These are phyloP conservation scores for Cryptus armator DNA, from an alignment of 2,888 invertebrate genomes.

Conservation along the genomic window DNA sequence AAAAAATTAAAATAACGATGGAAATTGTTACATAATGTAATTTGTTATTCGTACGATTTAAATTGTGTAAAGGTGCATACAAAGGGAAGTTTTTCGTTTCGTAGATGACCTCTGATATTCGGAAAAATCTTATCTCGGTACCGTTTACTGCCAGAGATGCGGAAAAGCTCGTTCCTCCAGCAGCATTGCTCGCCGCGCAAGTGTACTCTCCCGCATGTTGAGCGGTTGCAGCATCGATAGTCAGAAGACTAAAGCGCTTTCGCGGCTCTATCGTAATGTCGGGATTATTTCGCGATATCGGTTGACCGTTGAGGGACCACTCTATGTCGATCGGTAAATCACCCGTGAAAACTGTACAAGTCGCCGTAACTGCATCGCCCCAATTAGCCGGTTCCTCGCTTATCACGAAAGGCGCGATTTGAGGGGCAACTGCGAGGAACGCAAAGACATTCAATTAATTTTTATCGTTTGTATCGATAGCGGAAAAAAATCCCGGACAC, in stretches of 20 bases:
- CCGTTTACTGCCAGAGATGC: conserved; percentile 87
- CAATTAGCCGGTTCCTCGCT: conserved; percentile 89
- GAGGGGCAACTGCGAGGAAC: conserved; percentile 88
- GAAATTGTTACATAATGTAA: too few relatives aligned
- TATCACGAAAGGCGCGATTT: conserved; percentile 90
- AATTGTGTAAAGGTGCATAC: too few relatives aligned
- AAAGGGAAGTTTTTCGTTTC: conserved; percentile 46
- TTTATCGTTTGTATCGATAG: too few relatives aligned
- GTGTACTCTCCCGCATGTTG: conserved; percentile 85
- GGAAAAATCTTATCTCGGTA: conserved; percentile 21
- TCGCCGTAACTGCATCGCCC: conserved; percentile 87
- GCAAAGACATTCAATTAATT: too few relatives aligned
- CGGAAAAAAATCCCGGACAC: too few relatives aligned
- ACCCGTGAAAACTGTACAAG: conserved; percentile 88
- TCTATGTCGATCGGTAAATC: conserved; percentile 90
- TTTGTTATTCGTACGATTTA: too few relatives aligned
- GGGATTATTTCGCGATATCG: conserved; percentile 78
- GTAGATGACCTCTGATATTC: conserved; percentile 56
- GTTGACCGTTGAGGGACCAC: conserved; percentile 90
- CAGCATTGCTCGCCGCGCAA: conserved; percentile 89
- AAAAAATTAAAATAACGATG: too few relatives aligned
- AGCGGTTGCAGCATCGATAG: conserved; percentile 85
- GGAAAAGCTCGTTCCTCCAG: conserved; percentile 88
- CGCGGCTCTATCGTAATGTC: conserved; percentile 78
- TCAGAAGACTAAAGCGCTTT: conserved; percentile 84